These are phyloP conservation scores for Urocynchramus pylzowi DNA, from an alignment of 2,113 vertebrate species.

Conservation along the genomic window DNA sequence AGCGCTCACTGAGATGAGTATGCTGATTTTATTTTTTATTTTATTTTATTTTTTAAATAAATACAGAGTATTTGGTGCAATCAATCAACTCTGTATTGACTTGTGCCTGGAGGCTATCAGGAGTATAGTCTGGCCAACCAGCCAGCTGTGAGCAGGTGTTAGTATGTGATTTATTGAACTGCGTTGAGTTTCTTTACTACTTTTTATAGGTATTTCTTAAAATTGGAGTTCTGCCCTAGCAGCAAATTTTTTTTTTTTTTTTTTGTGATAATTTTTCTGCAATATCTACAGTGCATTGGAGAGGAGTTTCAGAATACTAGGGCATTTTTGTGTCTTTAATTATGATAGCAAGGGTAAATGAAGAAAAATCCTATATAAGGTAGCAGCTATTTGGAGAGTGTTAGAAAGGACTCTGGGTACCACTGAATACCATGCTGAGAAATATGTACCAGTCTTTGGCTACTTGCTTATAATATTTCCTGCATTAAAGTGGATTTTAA, in stretches of 20 bases:
- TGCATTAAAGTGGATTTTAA: not conserved
- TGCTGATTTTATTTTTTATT: not conserved
- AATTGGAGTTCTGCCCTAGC: not conserved
- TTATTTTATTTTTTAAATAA: not conserved
- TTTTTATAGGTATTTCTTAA: not conserved
- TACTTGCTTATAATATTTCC: not conserved
- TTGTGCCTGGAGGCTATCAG: not conserved
- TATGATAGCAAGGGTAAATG: not conserved
- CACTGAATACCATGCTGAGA: not conserved
- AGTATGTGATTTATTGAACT: not conserved
- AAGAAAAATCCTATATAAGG: not conserved
- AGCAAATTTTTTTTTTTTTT: not conserved
- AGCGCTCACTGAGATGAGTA: not conserved
- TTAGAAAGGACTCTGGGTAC: not conserved
- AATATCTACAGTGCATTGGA: not conserved
- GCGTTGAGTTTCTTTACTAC: not conserved
- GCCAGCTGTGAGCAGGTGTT: not conserved
- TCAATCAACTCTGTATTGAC: not conserved
- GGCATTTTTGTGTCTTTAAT: not conserved
- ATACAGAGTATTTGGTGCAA: not conserved
- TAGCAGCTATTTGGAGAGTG: not conserved
- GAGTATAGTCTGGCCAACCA: not conserved
- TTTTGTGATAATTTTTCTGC: not conserved
- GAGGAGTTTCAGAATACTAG: not conserved
- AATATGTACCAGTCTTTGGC: not conserved